A percentile compares a stretch with the other conserved stretches of the same genome.
phyloP scores from a whole-genome alignment of 2,797 vertebrate species.

The Oophaga sylvatica region DNA sequence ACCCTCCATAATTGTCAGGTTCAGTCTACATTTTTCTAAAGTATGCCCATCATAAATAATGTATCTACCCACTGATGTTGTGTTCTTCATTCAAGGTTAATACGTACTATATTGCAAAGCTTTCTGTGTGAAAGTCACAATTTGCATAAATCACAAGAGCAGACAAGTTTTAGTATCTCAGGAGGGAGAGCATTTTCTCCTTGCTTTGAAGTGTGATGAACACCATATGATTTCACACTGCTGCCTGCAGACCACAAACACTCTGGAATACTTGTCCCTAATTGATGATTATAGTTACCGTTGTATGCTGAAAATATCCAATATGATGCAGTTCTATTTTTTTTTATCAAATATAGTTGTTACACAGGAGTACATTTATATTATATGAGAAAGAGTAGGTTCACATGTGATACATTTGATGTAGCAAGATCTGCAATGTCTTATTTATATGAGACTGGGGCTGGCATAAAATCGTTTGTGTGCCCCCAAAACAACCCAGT shows the following conservation, averaged over 20 bases:
- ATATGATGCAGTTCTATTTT: no score
- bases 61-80: neutral
- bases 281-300: neutral
- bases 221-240: conserved; percentile 40
- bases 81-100: conserved; percentile 3
- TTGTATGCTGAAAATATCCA: no score
- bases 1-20: neutral
- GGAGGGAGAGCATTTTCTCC: conserved; percentile 6
- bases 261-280: conserved; percentile 20
- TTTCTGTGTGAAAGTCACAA: conserved; percentile 11
- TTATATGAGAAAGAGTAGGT: no score
- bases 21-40: neutral
- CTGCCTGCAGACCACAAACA: conserved; percentile 21
- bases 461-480: no score
- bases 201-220: conserved; percentile 43
- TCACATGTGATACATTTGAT: no score
- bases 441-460: no score
- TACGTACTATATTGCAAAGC: neutral
- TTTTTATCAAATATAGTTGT: no score
- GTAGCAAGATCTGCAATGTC: no score
- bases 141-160: conserved; percentile 44
- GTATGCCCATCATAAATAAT: neutral
- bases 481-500: no score
- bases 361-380: no score
- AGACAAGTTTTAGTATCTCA: conserved; percentile 8